Evolutionary conservation across 1,140 invertebrate genomes (phyloP), one percentile per base, ranked within the genome.

Genomic region (Epicauta chinensis): DNA sequence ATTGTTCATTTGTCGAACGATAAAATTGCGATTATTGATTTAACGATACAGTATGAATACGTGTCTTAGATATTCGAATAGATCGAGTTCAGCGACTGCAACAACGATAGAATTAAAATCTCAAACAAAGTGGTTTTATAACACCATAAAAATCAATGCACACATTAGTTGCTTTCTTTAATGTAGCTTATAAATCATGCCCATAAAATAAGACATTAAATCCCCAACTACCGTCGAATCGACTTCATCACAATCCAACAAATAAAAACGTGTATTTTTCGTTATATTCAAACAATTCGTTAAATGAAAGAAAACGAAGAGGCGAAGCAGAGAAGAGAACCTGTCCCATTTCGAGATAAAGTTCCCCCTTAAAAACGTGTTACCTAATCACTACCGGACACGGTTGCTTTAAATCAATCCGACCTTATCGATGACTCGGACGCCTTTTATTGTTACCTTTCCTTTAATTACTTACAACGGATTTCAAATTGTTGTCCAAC

Each of bases 361-460:
- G n/a, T n/a, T 23, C 14, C 42, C 36, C 46, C 32, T 34, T 2
- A 12, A 49, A 49, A 49, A 53, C 42, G 50, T 41, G 57, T 59
- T 59, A 56, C 57, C 57, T 62, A 59, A 57, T 59, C 58, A 62
- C 58, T 62, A 62, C 58, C 42, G 60, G 56, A 59, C 55, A 59
- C 53, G 35, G 51, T 45, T 46, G 49, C 55, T 37, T 47, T 62
- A 62, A 62, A 62, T 62, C 60, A 62, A 57, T 62, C 57, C 48
- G 23, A 45, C 49, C 58, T 62, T 62, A 62, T 62, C 59, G 51
- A 30, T 43, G 46, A 9, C 16, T 52, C 34, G 55, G 55, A 55
- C 52, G 54, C 50, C 50, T 62, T 62, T 62, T 62, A 62, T 62
- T 62, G 60, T 62, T 57, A 53, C 60, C 60, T 59, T 59, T 60